Conservation (phyloP, 2,797 vertebrate species). For the Diglossa cyanea region DNA sequence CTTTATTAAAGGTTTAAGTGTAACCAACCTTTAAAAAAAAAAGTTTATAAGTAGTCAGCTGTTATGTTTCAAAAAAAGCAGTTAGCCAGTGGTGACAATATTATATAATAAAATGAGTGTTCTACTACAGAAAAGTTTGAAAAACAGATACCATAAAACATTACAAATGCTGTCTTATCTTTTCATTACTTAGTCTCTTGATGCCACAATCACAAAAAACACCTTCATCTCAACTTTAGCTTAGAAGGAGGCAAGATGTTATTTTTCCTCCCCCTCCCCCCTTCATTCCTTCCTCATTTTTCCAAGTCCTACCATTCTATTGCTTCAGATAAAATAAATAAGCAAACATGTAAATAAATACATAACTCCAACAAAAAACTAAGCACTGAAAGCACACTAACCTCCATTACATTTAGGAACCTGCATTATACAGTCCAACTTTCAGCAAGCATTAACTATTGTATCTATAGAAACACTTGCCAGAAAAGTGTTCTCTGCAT, state of each 20-base stretch:
- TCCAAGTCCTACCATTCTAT: neutral
- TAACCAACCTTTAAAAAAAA: neutral
- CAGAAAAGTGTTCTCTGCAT: neutral
- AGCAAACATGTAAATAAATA: neutral
- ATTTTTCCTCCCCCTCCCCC: rapidly evolving
- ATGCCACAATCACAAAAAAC: neutral
- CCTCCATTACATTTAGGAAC: neutral
- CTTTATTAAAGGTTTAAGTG: neutral
- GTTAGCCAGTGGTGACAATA: neutral
- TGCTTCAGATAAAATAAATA: neutral
- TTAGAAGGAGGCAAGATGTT: neutral
- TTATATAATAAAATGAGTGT: neutral
- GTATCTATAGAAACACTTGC: neutral
- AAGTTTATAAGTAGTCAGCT: neutral
- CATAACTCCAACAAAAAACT: neutral
- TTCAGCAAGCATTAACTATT: neutral
- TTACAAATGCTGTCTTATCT: neutral
- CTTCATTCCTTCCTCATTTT: neutral
- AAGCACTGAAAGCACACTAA: neutral
- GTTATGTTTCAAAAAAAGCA: neutral
- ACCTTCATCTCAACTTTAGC: neutral
- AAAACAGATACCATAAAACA: neutral
- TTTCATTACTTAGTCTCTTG: neutral
- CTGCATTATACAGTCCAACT: neutral
- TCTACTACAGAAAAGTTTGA: neutral